Conservation (phyloP, 2,797 vertebrate species). For the Tokudaia tokunoshimensis region DNA sequence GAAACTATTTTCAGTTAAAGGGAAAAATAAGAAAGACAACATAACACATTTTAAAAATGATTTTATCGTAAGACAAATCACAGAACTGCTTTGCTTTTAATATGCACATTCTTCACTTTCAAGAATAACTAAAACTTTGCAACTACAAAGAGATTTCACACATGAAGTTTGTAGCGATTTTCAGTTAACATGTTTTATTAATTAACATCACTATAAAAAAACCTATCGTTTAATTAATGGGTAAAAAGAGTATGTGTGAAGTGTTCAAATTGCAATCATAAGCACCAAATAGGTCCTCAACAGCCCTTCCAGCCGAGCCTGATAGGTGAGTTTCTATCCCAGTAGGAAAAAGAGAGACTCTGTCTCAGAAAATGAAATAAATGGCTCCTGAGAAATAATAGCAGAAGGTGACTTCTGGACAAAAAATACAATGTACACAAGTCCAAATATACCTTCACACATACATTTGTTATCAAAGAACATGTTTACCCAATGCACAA, state of each 20-base stretch:
- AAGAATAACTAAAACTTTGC: neutral
- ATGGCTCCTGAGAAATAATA: too few species aligned
- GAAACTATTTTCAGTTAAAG: neutral
- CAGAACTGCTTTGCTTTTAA: neutral
- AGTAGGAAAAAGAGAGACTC: too few species aligned
- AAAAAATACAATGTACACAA: too few species aligned
- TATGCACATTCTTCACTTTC: neutral
- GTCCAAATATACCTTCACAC: neutral
- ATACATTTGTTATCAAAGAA: neutral
- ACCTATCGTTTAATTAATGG: neutral
- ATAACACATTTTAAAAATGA: neutral
- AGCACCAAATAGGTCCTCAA: neutral
- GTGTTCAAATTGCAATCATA: neutral
- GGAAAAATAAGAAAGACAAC: neutral
- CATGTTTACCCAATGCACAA: neutral
- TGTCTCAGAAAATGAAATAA: neutral
- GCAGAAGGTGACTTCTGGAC: accelerated
- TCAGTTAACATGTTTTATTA: neutral
- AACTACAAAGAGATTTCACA: neutral
- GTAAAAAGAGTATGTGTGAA: neutral
- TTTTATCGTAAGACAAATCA: neutral
- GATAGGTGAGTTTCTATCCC: neutral
- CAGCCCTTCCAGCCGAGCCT: neutral
- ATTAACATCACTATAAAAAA: neutral
- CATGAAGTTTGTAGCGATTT: neutral